phyloP scores from a whole-genome alignment of 2,888 invertebrate genomes.

The Pediacus dermestoides region DNA sequence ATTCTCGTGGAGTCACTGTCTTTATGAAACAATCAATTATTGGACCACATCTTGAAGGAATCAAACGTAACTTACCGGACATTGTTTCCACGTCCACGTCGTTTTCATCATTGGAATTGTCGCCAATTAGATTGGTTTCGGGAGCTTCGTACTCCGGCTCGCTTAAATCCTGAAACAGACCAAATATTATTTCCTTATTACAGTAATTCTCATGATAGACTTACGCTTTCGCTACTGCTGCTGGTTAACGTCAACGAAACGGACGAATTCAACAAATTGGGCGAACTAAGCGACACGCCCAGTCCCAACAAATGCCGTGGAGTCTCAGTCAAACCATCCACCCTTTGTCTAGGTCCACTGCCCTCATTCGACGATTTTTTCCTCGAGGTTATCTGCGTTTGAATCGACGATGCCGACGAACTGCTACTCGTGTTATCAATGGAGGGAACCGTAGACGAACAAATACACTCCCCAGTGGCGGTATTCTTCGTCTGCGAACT shows the following conservation, averaged over 20 bases:
- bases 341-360: slow-evolving; percentile 18
- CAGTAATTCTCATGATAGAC: slow-evolving; percentile 15
- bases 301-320: slow-evolving; percentile 40
- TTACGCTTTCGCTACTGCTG: slow-evolving; percentile 46
- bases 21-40: not conserved
- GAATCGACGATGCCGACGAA: slow-evolving; percentile 21
- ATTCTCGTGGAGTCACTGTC: not conserved
- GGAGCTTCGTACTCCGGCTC: slow-evolving; percentile 64
- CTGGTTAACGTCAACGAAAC: slow-evolving; percentile 47
- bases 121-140: slow-evolving; percentile 59
- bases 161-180: slow-evolving; percentile 55
- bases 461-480: slow-evolving; percentile 25
- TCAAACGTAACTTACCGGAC: slow-evolving; percentile 57
- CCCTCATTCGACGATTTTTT: slow-evolving; percentile 27
- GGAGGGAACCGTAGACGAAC: slow-evolving; percentile 26
- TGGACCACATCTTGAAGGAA: not conserved
- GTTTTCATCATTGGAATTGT: slow-evolving; percentile 76
- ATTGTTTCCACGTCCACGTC: slow-evolving; percentile 84
- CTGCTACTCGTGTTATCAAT: slow-evolving; percentile 22
- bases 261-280: slow-evolving; percentile 46
- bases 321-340: slow-evolving; percentile 25
- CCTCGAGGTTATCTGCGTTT: slow-evolving; percentile 21
- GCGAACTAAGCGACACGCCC: slow-evolving; percentile 46
- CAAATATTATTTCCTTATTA: not conserved
- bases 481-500: slow-evolving; percentile 1